phyloP scores from a whole-genome alignment of 1,140 invertebrate genomes.

The Cherax destructor region DNA sequence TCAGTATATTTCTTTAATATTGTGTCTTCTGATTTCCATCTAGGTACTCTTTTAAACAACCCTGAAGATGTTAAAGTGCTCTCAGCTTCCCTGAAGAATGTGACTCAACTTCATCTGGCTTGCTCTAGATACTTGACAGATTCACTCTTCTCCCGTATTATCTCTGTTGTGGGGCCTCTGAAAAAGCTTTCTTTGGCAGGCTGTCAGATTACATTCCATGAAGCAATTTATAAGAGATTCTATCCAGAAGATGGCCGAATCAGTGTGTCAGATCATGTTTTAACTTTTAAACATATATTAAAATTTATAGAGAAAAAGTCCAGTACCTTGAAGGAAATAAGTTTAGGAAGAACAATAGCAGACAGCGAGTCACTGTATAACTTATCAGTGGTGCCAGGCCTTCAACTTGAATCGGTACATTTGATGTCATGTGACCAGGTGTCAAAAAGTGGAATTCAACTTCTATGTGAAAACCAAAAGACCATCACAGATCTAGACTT shows the following conservation, averaged over 20 bases:
- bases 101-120: conserved; percentile 80
- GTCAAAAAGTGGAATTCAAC: conserved; percentile 79
- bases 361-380: conserved; percentile 80
- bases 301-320: conserved; percentile 79
- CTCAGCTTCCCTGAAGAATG: conserved; percentile 77
- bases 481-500: conserved; percentile 80
- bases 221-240: conserved; percentile 81
- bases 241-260: conserved; percentile 78
- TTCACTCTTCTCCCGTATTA: conserved; percentile 81
- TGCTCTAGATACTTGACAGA: conserved; percentile 84
- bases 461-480: conserved; percentile 79
- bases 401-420: conserved; percentile 79
- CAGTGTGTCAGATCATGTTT: conserved; percentile 81
- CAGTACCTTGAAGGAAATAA: conserved; percentile 78
- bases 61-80: conserved; percentile 77
- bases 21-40: neutral
- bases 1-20: neutral
- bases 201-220: conserved; percentile 83
- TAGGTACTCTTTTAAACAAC: conserved; percentile 81
- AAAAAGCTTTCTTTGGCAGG: conserved; percentile 80
- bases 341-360: conserved; percentile 82
- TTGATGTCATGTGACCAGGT: conserved; percentile 82
- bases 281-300: conserved; percentile 83
- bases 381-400: conserved; percentile 77
- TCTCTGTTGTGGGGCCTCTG: conserved; percentile 79